Evolutionary conservation across 2,888 invertebrate species (phyloP).

Genomic region (Pachydiplax longipennis): DNA sequence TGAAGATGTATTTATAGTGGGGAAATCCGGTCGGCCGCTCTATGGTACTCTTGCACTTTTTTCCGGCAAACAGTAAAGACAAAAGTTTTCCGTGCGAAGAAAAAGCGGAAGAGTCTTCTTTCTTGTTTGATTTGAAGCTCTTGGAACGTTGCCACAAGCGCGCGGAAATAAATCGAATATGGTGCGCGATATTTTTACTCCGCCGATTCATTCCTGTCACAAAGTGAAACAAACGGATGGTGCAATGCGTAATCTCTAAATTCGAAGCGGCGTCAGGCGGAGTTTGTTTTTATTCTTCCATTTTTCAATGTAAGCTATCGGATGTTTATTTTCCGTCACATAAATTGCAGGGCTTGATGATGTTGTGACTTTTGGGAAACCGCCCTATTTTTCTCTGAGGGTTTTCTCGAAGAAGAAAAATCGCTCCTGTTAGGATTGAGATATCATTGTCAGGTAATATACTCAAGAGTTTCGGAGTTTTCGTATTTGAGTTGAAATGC

Average conservation of each 20-base stretch:
- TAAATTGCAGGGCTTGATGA: no score
- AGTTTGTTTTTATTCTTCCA: background rate
- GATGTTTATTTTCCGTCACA: background rate
- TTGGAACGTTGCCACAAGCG: background rate
- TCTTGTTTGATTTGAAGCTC: background rate
- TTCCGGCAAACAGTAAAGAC: no score
- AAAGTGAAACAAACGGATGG: background rate
- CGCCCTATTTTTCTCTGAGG: background rate
- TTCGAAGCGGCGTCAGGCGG: background rate
- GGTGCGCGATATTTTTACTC: slow-evolving; percentile 19
- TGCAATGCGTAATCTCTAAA: background rate
- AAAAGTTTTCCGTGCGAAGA: background rate
- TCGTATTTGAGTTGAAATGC: no score
- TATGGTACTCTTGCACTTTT: no score
- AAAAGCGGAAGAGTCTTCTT: background rate
- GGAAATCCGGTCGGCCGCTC: background rate
- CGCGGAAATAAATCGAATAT: slow-evolving; percentile 10
- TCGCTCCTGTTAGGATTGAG: background rate
- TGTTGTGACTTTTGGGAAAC: background rate
- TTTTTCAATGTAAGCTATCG: background rate
- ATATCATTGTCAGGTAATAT: background rate
- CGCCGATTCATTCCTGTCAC: background rate
- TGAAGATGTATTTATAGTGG: background rate
- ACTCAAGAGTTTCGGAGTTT: background rate
- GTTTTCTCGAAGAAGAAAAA: background rate